Evolutionary conservation across 2,113 vertebrate genomes (phyloP), one percentile per base, ranked within the genome.

Genomic region (Emydura subglobosa): DNA sequence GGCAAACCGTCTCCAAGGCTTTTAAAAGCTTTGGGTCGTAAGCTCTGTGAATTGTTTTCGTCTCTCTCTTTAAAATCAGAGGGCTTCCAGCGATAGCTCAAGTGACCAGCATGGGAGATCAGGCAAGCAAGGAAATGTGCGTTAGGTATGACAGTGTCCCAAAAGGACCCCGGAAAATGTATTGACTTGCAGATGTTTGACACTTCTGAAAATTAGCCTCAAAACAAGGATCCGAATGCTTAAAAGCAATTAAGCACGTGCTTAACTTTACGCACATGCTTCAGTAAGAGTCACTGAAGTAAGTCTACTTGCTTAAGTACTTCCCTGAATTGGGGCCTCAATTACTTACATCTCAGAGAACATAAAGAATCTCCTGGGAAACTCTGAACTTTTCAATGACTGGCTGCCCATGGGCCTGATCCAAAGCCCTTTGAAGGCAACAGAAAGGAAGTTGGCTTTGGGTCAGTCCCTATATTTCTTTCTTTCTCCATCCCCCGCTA

Each of bases 331-430:
- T 53, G 59, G 50, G 22, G 2, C 16, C 39, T 11, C 17, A 82
- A 65, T 11, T 80, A 2, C 49, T 19, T 53, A 39, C 31, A 1
- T 59, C 31, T 80, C 0, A 4, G 51, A 5, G 54, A 57, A 68
- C 74, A n/a, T 0, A 0, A 2, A 50, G 47, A 68, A 55, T 0
- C 6, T 51, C 39, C 57, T 4, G 10, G 25, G 61, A 68, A 68
- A 13, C 51, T 1, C 54, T 8, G 51, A 5, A 29, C 39, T 10
- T 51, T 49, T 4, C 10, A 80, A 44, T 84, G 4, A 49, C 22
- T 51, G 83, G 83, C 24, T 25, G 3, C 19, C 51, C 10, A 53
- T 1, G 1, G 76, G 50, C 34, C 65, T 47, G 1, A 5, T 0
- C 42, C 44, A 34, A 65, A 90, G 53, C 53, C 11, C 65, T 47